Conservation (phyloP, 2,888 invertebrate species). For the Girardia tigrina region DNA sequence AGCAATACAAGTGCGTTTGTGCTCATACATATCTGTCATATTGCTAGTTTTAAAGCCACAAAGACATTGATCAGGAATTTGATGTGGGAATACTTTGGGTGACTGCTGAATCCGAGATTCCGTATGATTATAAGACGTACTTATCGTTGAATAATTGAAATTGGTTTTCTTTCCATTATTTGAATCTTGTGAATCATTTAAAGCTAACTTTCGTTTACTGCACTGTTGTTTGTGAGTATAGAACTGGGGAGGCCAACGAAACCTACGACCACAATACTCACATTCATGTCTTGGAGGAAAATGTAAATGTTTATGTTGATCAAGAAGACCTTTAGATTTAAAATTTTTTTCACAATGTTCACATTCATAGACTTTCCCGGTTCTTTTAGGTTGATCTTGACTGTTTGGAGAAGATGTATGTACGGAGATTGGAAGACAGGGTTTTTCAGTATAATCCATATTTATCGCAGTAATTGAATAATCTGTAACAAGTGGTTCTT, state of each 20-base stretch:
- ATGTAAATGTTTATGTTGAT: slow-evolving; percentile 37
- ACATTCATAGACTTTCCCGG: slow-evolving; percentile 26
- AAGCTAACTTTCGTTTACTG: slow-evolving; percentile 28
- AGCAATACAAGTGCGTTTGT: background rate
- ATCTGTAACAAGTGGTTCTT: background rate
- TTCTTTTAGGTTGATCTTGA: background rate
- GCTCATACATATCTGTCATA: slow-evolving; percentile 26
- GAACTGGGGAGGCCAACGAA: slow-evolving; percentile 36
- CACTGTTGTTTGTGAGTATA: slow-evolving; percentile 36
- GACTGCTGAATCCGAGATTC: background rate
- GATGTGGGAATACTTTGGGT: slow-evolving; percentile 3
- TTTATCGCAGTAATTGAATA: background rate
- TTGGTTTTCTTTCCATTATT: background rate
- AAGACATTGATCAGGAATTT: slow-evolving; percentile 2
- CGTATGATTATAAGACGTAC: background rate
- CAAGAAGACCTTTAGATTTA: slow-evolving; percentile 34
- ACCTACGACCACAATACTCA: slow-evolving; percentile 31
- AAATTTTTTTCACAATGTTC: slow-evolving; percentile 32
- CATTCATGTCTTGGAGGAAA: slow-evolving; percentile 35
- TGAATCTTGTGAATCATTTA: background rate
- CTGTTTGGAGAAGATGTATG: background rate
- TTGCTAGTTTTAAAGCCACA: background rate
- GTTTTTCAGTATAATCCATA: background rate
- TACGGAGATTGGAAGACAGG: slow-evolving; percentile 7
- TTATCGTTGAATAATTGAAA: slow-evolving; percentile 8